Base-by-base conservation (phyloP, 2,797 vertebrate species). In the Pseudotriccus pelzelni region DNA sequence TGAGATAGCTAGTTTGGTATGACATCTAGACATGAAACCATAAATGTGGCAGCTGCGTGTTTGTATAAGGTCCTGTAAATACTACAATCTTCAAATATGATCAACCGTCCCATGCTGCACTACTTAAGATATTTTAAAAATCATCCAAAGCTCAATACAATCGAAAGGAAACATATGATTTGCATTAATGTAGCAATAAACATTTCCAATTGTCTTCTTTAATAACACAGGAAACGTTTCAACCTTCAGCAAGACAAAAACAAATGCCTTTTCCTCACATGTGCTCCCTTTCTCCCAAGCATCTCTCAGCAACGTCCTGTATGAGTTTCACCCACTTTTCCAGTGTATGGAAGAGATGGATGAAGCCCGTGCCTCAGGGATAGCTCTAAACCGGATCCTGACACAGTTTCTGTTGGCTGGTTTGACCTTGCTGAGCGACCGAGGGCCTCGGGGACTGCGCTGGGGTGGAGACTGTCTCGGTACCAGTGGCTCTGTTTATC, bases 361-460 rank as follows among this genome's bases (percentile, higher is more conserved):
- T 93, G 81, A 79, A 91, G 79, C 34, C 12, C 21, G 24, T 95
- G 96, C 90, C 73, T 86, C 53, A 84, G 93, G 94, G 93, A 90
- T 95, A 37, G 91, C 91, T 96, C 82, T 83, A 94, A 92, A 92
- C 74, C 70, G 60, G 25, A 78, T 90, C 92, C 84, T 96, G 94
- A 93, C 92, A 93, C 89, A 96, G 83, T 91, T 97, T 93, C 81
- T 55, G 3, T 88, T 77, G 66, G 63, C 73, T 88, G 77, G 63
- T 89, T 93, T 96, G 96, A 96, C 96, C 94, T 96, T 96, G 94
- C 79, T 89, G 46, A 27, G 63, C 13, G 69, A 70, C 84, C 0
- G 3, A 93, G 64, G 30, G 87, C 96, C 92, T 76, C 32, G 59
- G 95, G 94, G 95, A 84, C 82, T 14, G 20, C 27, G 4, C 60